Evolutionary conservation across 2,888 invertebrate species (phyloP), one percentile per base, ranked within the genome.

Genomic region (Chloromyia formosa): DNA sequence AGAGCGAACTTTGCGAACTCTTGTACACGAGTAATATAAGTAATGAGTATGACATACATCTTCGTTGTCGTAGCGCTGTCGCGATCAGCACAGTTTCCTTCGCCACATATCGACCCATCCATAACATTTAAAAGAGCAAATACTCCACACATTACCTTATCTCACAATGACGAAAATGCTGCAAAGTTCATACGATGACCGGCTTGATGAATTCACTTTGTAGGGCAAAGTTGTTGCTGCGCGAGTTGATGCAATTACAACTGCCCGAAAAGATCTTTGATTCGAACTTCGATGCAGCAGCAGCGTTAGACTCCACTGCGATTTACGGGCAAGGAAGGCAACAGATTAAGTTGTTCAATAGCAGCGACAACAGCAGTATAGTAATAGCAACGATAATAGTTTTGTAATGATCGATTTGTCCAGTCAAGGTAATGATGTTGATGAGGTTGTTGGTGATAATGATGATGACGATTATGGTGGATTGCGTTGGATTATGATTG

Each of bases 11-110:
- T 42, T 42, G 42, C 12, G 23, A 20, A 40, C 18, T 45, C 42
- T n/a, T 18, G 66, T 22, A 49, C n/a, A 45, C 22, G 12, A 49
- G 66, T 49, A 10, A 66, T 35, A 7, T 49, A 66, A 49, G 49
- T 66, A 66, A 66, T 66, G 66, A 66, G 66, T 66, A 66, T 66
- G 66, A 66, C 66, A 66, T 66, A 66, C 66, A 66, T 66, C 66
- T 66, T 45, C 22, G 18, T 45, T 45, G n/a, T 45, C 49, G 42
- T 20, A 23, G 16, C 3, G 10, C 18, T 9, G 40, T 62, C 40
- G 62, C 40, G 40, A 16, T 40, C n/a, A 40, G 27, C 27, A 35
- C 27, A 35, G 27, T 35, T 35, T 35, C 27, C 27, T 35, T 35
- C 27, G 27, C 7, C 27, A 35, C 27, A 35, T 35, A 35, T 35